These are phyloP conservation scores for Acanthurus leucopareius DNA, from an alignment of 2,797 vertebrate genomes.

Conservation along the genomic window DNA sequence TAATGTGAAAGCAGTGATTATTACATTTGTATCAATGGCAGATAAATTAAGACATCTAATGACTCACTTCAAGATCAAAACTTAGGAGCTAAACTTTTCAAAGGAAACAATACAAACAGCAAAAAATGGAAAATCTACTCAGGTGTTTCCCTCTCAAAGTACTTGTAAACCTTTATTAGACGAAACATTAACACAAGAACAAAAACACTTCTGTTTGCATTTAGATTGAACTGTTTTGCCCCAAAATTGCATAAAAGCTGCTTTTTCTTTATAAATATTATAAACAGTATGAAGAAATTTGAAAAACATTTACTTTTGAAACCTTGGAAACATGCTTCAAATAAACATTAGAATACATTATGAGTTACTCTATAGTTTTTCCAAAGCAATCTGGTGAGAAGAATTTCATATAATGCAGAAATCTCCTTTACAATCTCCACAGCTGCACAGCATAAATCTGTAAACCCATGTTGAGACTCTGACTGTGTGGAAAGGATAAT, in stretches of 20 bases:
- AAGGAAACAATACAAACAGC: slow-evolving; percentile 4
- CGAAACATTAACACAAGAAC: not conserved
- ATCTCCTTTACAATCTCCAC: slow-evolving; percentile 31
- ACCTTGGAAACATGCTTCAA: not conserved
- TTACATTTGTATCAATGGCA: too few species aligned
- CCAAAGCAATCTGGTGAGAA: slow-evolving; percentile 6
- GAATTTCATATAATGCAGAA: slow-evolving; percentile 35
- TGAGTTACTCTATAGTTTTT: slow-evolving; percentile 1
- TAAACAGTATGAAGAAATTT: not conserved
- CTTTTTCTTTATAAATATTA: not conserved
- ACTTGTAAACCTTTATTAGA: not conserved
- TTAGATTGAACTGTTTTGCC: not conserved
- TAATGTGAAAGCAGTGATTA: too few species aligned
- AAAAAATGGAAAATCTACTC: not conserved
- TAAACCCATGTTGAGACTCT: not conserved
- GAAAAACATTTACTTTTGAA: slow-evolving; percentile 31
- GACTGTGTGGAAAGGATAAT: slow-evolving; percentile 24
- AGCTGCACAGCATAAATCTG: slow-evolving; percentile 15
- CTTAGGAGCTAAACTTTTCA: not conserved
- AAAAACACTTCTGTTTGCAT: not conserved
- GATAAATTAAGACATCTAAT: too few species aligned
- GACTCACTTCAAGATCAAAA: too few species aligned
- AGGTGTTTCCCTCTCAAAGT: not conserved
- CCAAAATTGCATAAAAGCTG: not conserved
- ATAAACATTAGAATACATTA: too few species aligned